These are phyloP conservation scores for Ophthalmolycus amberensis DNA, from an alignment of 2,113 vertebrate species.

Conservation along the genomic window DNA sequence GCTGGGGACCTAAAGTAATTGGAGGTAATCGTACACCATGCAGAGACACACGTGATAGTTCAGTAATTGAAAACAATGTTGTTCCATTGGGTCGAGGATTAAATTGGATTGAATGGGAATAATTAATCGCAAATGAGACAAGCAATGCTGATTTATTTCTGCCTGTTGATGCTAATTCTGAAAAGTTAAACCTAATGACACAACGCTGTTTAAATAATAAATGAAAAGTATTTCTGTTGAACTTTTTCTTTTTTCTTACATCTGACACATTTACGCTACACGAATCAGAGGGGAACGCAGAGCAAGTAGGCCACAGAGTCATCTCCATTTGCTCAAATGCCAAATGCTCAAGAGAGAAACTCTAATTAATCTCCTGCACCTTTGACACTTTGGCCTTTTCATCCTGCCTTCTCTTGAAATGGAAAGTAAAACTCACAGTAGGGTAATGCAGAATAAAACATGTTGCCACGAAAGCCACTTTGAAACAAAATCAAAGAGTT, in stretches of 20 bases:
- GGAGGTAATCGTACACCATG: constrained; percentile 30
- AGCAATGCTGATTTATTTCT: neutral
- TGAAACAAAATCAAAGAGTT: constrained; percentile 26
- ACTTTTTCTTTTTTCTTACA: constrained; percentile 8
- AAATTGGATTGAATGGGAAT: constrained; percentile 32
- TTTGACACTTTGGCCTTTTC: constrained; percentile 48
- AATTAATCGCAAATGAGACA: constrained; percentile 38
- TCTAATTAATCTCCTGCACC: constrained; percentile 67
- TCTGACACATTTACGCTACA: constrained; percentile 27
- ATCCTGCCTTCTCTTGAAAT: constrained; percentile 33
- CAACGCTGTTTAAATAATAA: neutral
- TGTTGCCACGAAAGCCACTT: constrained; percentile 20
- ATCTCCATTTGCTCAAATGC: constrained; percentile 46
- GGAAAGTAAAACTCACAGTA: constrained; percentile 33
- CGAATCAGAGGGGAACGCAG: constrained; percentile 22
- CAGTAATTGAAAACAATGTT: constrained; percentile 56
- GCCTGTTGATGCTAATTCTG: neutral
- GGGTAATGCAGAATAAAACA: constrained; percentile 51
- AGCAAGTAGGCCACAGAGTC: constrained; percentile 43
- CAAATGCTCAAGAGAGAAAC: constrained; percentile 58
- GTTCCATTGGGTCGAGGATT: constrained; percentile 42
- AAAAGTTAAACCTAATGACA: neutral
- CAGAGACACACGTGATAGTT: constrained; percentile 27
- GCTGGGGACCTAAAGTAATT: constrained; percentile 43
- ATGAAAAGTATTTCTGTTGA: constrained; percentile 16